These are phyloP conservation scores for Rhopalosiphum maidis DNA, from an alignment of 1,140 invertebrate species.

Conservation along the genomic window DNA sequence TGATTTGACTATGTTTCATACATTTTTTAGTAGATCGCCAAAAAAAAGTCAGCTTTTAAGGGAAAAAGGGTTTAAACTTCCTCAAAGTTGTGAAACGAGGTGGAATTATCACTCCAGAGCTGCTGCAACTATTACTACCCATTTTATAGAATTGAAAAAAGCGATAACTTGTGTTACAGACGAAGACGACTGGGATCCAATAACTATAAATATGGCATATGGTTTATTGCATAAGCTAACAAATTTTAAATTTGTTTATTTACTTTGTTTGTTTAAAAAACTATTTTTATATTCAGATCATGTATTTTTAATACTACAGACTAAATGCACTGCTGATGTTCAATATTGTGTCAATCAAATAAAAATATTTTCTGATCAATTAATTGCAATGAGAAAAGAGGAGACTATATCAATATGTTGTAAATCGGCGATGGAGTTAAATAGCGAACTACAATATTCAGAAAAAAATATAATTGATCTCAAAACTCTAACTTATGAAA, in stretches of 20 bases:
- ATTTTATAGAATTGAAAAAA: constrained; percentile 23
- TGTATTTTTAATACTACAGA: constrained; percentile 21
- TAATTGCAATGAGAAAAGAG: not conserved
- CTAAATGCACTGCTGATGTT: constrained; percentile 14
- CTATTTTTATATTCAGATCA: not conserved
- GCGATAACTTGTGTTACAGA: constrained; percentile 12
- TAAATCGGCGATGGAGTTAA: not conserved
- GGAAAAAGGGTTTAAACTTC: constrained; percentile 1
- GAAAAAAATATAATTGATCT: not conserved
- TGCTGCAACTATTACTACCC: not conserved
- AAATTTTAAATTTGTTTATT: constrained; percentile 18
- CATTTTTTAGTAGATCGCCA: constrained; percentile 59
- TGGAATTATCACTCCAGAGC: not conserved
- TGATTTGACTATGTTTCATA: constrained; percentile 48
- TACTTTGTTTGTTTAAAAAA: constrained; percentile 9
- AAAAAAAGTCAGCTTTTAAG: constrained; percentile 24
- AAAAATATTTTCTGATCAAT: not conserved
- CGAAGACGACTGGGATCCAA: not conserved
- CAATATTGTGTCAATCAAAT: constrained; percentile 21
- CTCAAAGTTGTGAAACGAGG: not conserved
- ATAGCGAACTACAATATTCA: not conserved
- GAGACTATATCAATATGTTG: not conserved
- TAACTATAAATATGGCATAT: not conserved
- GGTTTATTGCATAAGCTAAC: constrained; percentile 1
- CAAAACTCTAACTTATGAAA: not conserved